A percentile compares a stretch with the other conserved stretches of the same genome.
phyloP scores from a whole-genome alignment of 2,888 invertebrate species.

The Microchrysa polita region DNA sequence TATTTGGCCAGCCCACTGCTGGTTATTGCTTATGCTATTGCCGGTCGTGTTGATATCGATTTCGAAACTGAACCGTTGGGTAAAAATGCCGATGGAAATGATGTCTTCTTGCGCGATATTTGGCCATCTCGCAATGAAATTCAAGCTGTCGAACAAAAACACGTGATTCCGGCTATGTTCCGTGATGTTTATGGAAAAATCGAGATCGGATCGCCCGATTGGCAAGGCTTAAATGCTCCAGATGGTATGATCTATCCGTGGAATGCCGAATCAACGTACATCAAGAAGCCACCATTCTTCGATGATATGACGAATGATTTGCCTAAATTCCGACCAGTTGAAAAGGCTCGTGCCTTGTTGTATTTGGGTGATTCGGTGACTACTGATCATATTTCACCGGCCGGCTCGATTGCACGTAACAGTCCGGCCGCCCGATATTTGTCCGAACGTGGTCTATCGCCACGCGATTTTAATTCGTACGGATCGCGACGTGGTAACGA shows the following conservation, averaged over 20 bases:
- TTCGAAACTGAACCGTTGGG: conserved; percentile 88
- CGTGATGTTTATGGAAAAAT: conserved; percentile 83
- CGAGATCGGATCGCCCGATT: conserved; percentile 82
- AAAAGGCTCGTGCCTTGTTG: conserved; percentile 82
- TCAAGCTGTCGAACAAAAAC: conserved; percentile 84
- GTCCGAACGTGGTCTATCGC: conserved; percentile 70
- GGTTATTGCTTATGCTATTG: conserved; percentile 97
- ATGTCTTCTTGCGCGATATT: conserved; percentile 89
- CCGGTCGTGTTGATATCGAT: conserved; percentile 94
- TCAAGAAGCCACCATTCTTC: conserved; percentile 96
- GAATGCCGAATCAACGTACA: conserved; percentile 91
- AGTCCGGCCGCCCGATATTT: conserved; percentile 78
- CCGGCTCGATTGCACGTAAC: conserved; percentile 95
- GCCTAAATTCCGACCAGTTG: conserved; percentile 70
- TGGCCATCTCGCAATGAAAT: conserved; percentile 95
- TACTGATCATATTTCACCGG: conserved; percentile 98
- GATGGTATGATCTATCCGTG: conserved; percentile 89
- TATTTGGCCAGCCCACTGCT: conserved; percentile 97
- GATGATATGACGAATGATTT: conserved; percentile 75
- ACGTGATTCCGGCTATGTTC: conserved; percentile 97
- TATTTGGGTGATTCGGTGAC: conserved; percentile 96
- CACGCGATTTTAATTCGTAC: conserved; percentile 97
- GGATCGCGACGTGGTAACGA: conserved; percentile 97
- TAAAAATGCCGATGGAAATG: conserved; percentile 72
- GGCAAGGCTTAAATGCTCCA: conserved; percentile 85